phyloP scores from a whole-genome alignment of 2,113 vertebrate genomes.

The Felis chaus region DNA sequence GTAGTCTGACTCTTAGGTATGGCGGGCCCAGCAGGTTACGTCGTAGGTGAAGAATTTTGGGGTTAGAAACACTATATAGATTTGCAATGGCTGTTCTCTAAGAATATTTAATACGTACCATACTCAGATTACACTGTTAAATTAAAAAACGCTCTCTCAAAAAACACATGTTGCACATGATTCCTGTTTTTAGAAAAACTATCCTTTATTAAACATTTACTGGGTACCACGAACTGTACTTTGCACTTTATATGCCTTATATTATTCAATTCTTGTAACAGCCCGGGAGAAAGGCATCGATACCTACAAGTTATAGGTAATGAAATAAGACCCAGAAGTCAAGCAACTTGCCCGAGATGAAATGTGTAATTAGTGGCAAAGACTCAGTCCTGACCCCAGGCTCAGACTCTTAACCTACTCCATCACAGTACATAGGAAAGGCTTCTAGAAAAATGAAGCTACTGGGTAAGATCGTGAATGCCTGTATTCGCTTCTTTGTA shows the following conservation, averaged over 20 bases:
- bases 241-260: not conserved
- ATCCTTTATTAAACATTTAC: not conserved
- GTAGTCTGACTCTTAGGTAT: not conserved
- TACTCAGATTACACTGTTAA: not conserved
- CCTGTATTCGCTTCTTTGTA: not conserved
- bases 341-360: not conserved
- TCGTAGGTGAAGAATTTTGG: not conserved
- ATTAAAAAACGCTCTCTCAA: not conserved
- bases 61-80: not conserved
- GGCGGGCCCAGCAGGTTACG: not conserved
- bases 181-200: not conserved
- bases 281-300: not conserved
- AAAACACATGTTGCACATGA: not conserved
- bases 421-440: not conserved
- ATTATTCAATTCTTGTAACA: not conserved
- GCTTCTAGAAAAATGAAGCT: not conserved
- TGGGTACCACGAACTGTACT: not conserved
- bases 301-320: not conserved
- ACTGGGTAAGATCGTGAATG: not conserved
- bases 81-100: not conserved
- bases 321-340: not conserved
- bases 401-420: not conserved
- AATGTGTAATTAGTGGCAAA: not conserved
- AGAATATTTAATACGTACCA: not conserved
- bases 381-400: not conserved